Evolutionary conservation across 2,888 invertebrate genomes (phyloP).

Genomic region (Tubulanus polymorphus): DNA sequence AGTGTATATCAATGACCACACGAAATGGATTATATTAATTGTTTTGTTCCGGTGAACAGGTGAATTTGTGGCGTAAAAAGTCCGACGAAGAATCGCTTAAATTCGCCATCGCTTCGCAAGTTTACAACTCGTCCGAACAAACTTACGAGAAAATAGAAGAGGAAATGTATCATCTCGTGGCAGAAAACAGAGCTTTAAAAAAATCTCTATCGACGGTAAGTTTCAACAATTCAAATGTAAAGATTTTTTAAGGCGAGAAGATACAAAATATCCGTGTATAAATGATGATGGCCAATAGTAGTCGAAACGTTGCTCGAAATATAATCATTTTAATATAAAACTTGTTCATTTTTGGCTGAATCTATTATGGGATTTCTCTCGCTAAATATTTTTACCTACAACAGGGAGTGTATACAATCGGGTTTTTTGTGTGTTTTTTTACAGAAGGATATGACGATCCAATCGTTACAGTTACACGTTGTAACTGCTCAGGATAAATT

Average conservation of each 20-base stretch:
- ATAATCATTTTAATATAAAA: background rate
- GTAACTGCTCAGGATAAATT: conserved; percentile 28
- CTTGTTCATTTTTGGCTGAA: too few relatives aligned
- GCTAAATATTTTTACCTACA: background rate
- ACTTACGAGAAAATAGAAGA: conserved; percentile 24
- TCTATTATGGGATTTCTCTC: too few relatives aligned
- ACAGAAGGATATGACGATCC: conserved; percentile 33
- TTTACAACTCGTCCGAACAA: conserved; percentile 13
- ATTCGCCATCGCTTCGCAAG: conserved; percentile 17
- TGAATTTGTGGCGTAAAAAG: conserved; percentile 31
- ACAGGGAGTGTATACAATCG: background rate
- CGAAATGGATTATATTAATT: background rate
- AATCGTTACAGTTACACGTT: conserved; percentile 29
- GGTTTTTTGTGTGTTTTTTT: conserved; percentile 10
- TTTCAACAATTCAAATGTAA: too few relatives aligned
- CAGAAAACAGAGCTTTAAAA: conserved; percentile 32
- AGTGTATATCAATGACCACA: background rate
- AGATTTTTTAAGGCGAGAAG: too few relatives aligned
- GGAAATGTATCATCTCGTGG: conserved; percentile 30
- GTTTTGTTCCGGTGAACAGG: conserved; percentile 17
- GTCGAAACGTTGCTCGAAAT: background rate
- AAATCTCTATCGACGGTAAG: conserved; percentile 31
- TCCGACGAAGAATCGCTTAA: conserved; percentile 15
- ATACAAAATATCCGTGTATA: too few relatives aligned
- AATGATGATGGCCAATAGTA: background rate